These are phyloP conservation scores for Malurus alboscapulatus DNA, from an alignment of 2,113 vertebrate species.

Conservation along the genomic window DNA sequence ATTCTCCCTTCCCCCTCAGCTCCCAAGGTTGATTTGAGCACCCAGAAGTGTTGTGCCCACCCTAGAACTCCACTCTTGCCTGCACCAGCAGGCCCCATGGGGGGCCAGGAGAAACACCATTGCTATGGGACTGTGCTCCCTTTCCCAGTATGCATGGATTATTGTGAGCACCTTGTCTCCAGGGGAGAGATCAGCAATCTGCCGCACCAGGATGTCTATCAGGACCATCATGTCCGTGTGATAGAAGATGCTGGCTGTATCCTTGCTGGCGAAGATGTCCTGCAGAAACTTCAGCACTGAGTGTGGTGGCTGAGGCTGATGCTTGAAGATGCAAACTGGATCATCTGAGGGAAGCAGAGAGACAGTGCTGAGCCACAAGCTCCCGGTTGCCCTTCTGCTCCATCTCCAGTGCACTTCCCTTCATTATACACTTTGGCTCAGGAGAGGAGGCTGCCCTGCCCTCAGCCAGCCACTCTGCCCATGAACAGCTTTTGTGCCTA, in stretches of 20 bases:
- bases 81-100: background rate
- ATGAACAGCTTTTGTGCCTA: background rate
- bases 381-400: accelerated
- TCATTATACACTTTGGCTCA: background rate
- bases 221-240: conserved; percentile 98
- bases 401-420: background rate
- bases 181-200: conserved; percentile 93
- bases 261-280: conserved; percentile 85
- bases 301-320: conserved; percentile 88
- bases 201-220: conserved; percentile 95
- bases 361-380: background rate
- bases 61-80: background rate
- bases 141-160: background rate
- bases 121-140: background rate
- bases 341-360: conserved; percentile 78
- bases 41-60: background rate
- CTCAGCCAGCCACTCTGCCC: accelerated
- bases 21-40: background rate
- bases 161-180: conserved; percentile 88
- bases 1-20: background rate
- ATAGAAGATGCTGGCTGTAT: conserved; percentile 92
- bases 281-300: conserved; percentile 95
- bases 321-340: conserved; percentile 93
- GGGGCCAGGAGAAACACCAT: background rate
- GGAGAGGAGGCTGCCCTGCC: background rate